These are phyloP conservation scores for Anastatus disparis DNA, from an alignment of 1,140 invertebrate genomes.

Conservation along the genomic window DNA sequence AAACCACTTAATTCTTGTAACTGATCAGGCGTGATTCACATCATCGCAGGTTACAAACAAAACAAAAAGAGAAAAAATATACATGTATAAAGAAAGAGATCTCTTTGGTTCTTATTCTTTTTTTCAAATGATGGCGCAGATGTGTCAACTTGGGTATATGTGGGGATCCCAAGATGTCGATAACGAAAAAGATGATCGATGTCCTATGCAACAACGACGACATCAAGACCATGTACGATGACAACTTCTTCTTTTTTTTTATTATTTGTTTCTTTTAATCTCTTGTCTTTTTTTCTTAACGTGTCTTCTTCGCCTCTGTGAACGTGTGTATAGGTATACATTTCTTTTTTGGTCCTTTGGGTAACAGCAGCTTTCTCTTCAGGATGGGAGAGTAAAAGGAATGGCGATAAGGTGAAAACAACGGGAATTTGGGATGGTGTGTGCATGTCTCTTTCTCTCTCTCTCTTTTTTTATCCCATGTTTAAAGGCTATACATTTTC, in stretches of 20 bases:
- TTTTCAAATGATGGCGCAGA: too few relatives aligned
- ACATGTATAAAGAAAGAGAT: too few relatives aligned
- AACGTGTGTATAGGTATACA: neutral
- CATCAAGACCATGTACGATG: neutral
- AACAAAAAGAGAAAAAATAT: neutral
- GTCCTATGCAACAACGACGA: conserved; percentile 22
- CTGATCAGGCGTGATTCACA: conserved; percentile 30
- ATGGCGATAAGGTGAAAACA: neutral
- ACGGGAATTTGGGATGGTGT: neutral
- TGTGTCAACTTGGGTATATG: neutral
- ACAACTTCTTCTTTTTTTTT: neutral
- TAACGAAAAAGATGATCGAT: conserved; percentile 43
- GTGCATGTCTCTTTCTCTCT: neutral
- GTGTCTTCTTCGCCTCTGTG: neutral
- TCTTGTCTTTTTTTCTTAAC: neutral
- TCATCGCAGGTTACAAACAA: neutral
- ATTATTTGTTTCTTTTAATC: neutral
- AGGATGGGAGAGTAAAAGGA: too few relatives aligned
- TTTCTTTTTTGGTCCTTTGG: too few relatives aligned
- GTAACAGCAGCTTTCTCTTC: too few relatives aligned
- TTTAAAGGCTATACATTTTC: too few relatives aligned
- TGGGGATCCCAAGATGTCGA: conserved; percentile 35
- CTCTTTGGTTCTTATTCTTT: too few relatives aligned
- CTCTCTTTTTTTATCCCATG: neutral
- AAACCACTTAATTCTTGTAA: conserved; percentile 31